Conservation (phyloP, 2,888 invertebrate genomes). For the Lamproptera curius region DNA sequence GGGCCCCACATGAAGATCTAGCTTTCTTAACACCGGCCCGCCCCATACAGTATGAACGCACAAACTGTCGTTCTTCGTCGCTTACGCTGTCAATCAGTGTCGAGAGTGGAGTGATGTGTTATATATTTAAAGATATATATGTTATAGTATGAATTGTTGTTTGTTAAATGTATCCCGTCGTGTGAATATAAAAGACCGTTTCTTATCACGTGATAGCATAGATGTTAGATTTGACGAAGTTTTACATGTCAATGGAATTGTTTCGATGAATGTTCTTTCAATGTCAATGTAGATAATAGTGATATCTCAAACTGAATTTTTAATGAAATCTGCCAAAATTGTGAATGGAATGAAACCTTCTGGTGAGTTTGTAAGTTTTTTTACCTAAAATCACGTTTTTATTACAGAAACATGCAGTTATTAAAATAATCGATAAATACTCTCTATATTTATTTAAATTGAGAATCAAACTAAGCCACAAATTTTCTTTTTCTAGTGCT, state of each 20-base stretch:
- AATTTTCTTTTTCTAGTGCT: background rate
- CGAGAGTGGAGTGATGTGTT: constrained; percentile 56
- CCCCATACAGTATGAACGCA: constrained; percentile 7
- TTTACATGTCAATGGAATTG: constrained; percentile 5
- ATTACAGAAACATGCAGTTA: background rate
- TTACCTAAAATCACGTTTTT: background rate
- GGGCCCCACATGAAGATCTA: constrained; percentile 42
- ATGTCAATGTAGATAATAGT: too few relatives aligned
- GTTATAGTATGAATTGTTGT: constrained; percentile 62
- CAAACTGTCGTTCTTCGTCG: constrained; percentile 18
- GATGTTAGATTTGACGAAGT: constrained; percentile 25
- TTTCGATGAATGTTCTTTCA: constrained; percentile 3
- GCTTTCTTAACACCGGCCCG: background rate
- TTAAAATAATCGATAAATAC: background rate
- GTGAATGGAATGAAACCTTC: background rate
- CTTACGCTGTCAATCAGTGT: constrained; percentile 13
- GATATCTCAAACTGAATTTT: too few relatives aligned
- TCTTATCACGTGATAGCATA: constrained; percentile 46
- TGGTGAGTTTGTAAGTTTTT: background rate
- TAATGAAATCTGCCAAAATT: background rate
- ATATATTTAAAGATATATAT: constrained; percentile 50
- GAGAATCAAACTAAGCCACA: background rate
- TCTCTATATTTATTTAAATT: background rate
- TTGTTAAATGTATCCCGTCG: constrained; percentile 61
- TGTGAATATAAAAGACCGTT: constrained; percentile 49